phyloP scores from a whole-genome alignment of 2,797 vertebrate genomes.

The Delichon dasypus region DNA sequence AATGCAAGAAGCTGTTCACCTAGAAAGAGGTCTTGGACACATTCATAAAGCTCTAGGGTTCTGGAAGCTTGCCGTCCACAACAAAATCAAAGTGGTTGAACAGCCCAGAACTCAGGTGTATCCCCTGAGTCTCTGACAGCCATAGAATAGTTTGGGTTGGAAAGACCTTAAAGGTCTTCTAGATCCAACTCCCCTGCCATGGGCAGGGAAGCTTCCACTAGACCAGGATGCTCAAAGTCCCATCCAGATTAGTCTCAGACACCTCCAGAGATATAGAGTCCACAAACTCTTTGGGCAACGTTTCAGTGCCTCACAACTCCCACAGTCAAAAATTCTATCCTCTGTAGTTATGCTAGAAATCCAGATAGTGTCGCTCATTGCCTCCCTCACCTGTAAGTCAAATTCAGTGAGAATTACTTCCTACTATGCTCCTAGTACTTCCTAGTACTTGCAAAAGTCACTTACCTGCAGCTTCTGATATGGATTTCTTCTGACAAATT shows the following conservation, averaged over 20 bases:
- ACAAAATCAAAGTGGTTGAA: background rate
- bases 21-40: background rate
- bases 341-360: background rate
- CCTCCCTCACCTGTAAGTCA: background rate
- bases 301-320: background rate
- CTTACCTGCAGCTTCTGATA: conserved; percentile 84
- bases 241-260: background rate
- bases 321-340: background rate
- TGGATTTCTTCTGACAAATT: conserved; percentile 75
- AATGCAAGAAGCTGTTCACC: background rate
- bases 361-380: background rate
- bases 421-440: background rate
- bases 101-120: background rate
- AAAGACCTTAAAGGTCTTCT: background rate
- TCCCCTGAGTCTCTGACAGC: background rate
- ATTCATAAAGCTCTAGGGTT: background rate
- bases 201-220: background rate
- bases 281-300: background rate
- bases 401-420: background rate
- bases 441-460: background rate
- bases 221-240: background rate
- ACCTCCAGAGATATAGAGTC: background rate
- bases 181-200: background rate
- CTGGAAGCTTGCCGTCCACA: background rate
- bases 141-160: background rate